Evolutionary conservation across 2,113 vertebrate species (phyloP).

Genomic region (Callospermophilus lateralis): DNA sequence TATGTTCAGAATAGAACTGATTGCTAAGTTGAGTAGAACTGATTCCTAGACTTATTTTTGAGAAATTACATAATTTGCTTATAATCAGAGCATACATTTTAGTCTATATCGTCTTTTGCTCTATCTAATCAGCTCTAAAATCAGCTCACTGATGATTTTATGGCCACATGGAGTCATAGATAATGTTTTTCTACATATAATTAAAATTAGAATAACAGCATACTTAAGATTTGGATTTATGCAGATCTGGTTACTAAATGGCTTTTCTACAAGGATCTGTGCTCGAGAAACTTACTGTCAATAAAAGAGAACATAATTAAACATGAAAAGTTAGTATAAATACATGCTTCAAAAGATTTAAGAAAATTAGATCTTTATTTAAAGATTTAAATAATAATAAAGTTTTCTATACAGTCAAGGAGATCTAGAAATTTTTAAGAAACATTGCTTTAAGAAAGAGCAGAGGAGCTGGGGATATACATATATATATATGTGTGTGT

Average conservation of each 20-base stretch:
- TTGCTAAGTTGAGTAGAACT: neutral
- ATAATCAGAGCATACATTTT: neutral
- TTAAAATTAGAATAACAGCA: neutral
- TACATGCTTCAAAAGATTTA: slow-evolving; percentile 2
- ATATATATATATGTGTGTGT: no score
- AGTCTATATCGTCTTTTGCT: neutral
- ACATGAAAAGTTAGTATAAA: neutral
- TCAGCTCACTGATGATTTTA: neutral
- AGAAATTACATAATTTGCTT: slow-evolving; percentile 14
- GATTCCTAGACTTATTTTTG: slow-evolving; percentile 4
- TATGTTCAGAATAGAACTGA: slow-evolving; percentile 47
- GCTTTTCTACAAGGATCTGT: neutral
- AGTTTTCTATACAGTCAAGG: neutral
- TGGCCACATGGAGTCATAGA: neutral
- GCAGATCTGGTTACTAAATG: neutral
- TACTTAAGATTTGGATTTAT: slow-evolving; percentile 9
- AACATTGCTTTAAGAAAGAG: neutral
- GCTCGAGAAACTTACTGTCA: neutral
- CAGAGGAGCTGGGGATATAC: neutral
- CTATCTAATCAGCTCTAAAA: neutral
- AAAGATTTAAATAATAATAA: slow-evolving; percentile 20
- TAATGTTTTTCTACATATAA: neutral
- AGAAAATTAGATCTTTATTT: neutral
- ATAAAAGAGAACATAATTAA: neutral
- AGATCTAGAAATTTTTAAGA: neutral